Evolutionary conservation across 2,888 invertebrate genomes (phyloP).

Genomic region (Scaptomyza polygonia): DNA sequence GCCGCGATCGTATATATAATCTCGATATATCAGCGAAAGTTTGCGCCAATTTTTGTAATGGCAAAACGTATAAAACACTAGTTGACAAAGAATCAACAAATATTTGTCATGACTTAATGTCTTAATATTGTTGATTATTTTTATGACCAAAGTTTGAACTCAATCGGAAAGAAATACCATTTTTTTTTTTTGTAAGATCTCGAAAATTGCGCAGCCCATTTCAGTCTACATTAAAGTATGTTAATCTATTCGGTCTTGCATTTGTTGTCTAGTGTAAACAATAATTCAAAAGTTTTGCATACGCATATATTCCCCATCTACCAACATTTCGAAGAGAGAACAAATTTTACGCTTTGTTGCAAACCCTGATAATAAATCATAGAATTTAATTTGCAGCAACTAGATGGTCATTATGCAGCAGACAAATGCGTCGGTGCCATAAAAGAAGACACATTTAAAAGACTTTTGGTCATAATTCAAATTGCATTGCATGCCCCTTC

Average conservation of each 20-base stretch:
- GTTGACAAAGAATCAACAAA: constrained; percentile 5
- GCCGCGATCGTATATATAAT: constrained; percentile 43
- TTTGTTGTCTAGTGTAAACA: constrained; percentile 56
- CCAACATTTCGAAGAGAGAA: constrained; percentile 35
- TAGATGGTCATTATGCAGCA: constrained; percentile 29
- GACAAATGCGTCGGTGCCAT: constrained; percentile 48
- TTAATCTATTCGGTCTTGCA: neutral
- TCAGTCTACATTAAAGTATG: neutral
- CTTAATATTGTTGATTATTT: neutral
- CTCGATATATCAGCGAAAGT: constrained; percentile 64
- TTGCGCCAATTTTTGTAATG: constrained; percentile 37
- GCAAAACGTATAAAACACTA: constrained; percentile 19
- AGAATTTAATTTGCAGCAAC: constrained; percentile 65
- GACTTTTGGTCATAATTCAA: constrained; percentile 65
- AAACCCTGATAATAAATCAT: constrained; percentile 76
- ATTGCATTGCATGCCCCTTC: constrained; percentile 35
- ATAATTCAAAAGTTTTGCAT: constrained; percentile 24
- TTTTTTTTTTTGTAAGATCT: neutral
- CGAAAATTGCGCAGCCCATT: neutral
- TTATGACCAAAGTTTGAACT: neutral
- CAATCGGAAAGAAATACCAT: neutral
- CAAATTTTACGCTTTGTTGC: constrained; percentile 79
- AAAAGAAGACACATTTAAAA: constrained; percentile 46
- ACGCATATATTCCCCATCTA: constrained; percentile 9
- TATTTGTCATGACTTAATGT: neutral